Evolutionary conservation across 2,888 invertebrate genomes (phyloP), one percentile per base, ranked within the genome.

Genomic region (Pyrochroa serraticornis): DNA sequence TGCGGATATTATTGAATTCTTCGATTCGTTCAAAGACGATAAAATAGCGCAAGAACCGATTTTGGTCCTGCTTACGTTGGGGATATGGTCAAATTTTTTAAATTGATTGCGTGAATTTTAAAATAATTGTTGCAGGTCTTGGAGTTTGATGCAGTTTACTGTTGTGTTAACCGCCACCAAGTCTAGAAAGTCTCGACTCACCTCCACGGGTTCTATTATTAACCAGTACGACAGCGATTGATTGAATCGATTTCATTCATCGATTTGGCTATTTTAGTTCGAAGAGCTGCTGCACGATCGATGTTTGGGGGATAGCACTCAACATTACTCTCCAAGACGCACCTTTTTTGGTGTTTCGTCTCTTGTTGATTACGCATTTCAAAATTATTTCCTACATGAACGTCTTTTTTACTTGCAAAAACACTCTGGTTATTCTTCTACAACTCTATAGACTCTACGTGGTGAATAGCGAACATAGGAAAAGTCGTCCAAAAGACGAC

Each of bases 1-100:
- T 0, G 95, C 96, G 0, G 97, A 95, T 77, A 97, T 97, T 48
- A 95, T 96, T 47, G 97, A 97, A 78, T 95, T 97, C 81, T 96
- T 96, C 80, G 96, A 97, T 79, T 95, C 95, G 0, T 97, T 96
- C 83, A 95, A 93, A 79, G 94, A 94, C 69, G 90, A 90, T 65
- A 89, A 88, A 71, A 90, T 93, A 39, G 89, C 90, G 0, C 81
- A 87, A 0, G 92, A 93, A 74, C 88, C 88, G 12, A 82, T 91
- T 1, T 81, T 97, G 30, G 93, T 95, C 0, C 87, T 91, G 13
- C 82, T 95, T 5, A 95, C 96, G 0, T 81, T 97, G 64, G 91
- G 89, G 1, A 95, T 95, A 67, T 96, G 95, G 95, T 79, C 75
- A 68, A 13, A 30, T n/a, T 32, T 38, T 22, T 10, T 12, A 22